Evolutionary conservation across 2,888 invertebrate genomes (phyloP), one percentile per base, ranked within the genome.

Genomic region (Cyclophora punctaria): DNA sequence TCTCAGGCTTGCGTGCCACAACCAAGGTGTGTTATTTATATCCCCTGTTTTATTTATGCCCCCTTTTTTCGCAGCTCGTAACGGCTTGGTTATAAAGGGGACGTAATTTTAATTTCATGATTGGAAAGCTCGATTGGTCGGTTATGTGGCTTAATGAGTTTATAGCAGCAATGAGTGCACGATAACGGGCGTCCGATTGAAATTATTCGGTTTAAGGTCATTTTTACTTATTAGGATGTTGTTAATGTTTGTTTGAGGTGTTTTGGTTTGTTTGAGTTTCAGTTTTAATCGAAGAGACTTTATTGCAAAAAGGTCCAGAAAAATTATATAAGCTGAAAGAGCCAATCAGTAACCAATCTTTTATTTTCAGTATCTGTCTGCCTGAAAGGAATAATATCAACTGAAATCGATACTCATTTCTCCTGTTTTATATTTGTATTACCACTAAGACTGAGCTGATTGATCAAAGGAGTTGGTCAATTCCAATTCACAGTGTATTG

Each of bases 31-130:
- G 87, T 88, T 85, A 85, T 87, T 88, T 87, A 88, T 87, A 80
- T 76, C 81, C 83, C 80, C 80, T 79, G 83, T 83, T 87, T 85
- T 84, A 82, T 83, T 83, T 85, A 86, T 85, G 77, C 80, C 80
- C 85, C 86, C 87, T 88, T 88, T 88, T 88, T 88, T 88, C 86
- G 88, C 88, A 88, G 88, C 86, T 88, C 88, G 86, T 88, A 88
- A 88, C 86, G 77, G 80, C 77, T 66, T 3, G 69, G 81, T 70
- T 67, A 78, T 88, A 87, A 88, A 87, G 79, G 83, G 85, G 85
- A 86, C 84, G 80, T 84, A 78, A 85, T 87, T 87, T 87, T 86
- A 87, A 87, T 87, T 86, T 83, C 86, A 81, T 85, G 87, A 88
- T 87, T 87, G 87, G 85, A 85, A 86, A 86, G 84, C 86, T 86